Evolutionary conservation across 1,140 invertebrate genomes (phyloP), one percentile per base, ranked within the genome.

Genomic region (Pogonomyrmex barbatus): DNA sequence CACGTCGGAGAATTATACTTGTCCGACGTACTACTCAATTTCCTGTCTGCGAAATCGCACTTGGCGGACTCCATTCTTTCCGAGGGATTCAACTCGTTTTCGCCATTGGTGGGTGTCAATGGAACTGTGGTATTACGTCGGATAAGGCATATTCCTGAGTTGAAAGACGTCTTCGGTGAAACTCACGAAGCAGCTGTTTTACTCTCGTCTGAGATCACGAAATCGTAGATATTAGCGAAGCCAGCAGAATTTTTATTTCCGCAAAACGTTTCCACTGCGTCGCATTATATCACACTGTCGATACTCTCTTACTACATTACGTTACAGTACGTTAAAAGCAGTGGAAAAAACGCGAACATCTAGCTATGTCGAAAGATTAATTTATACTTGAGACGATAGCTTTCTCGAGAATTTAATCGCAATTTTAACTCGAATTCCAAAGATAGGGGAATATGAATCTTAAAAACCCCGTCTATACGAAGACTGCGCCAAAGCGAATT

Each of bases 11-110:
- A 83, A 75, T 83, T 75, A 75, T 50, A 83, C 68, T 82, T 56
- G 79, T 82, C 56, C 56, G 79, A 83, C 50, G 65, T 50, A 81
- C 79, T 39, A 73, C 79, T 83, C 79, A 83, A 83, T 83, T 83
- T 83, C 79, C 79, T 62, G 79, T 83, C 79, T 83, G 68, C 54
- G 68, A 83, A 75, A 83, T 83, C 68, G 62, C 62, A 47, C 54
- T 75, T 60, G 68, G 56, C 42, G 54, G 68, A 75, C 30, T 83
- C 79, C 8, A 75, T 83, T 83, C 79, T 83, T 83, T 73, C n/a
- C 65, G 67, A 75, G 68, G 33, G 42, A 83, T 75, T 83, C 68
- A 24, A 39, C 68, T 83, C 56, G 68, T 83, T 83, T 60, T 83
- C 33, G 70, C 56, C 67, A 9, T 58, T 70, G 65, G 56, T 47